Base-by-base conservation (phyloP, 2,113 vertebrate species). In the Mormyrus lacerda region DNA sequence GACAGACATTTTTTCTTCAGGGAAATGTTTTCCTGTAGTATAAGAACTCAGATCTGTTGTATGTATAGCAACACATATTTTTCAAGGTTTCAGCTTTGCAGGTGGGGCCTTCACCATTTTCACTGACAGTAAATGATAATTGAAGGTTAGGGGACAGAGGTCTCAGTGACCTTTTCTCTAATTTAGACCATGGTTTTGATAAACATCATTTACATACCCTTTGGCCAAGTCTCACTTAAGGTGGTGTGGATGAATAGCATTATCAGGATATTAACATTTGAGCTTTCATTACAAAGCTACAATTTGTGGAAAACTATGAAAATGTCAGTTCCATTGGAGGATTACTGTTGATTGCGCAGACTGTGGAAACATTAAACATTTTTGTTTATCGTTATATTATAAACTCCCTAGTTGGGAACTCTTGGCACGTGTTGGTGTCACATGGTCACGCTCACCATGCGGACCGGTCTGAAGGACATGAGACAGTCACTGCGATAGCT, bases 401-500 rank as follows among this genome's bases (percentile, higher is more conserved):
- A 27, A 65, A n/a, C 61, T 31, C 27, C 27, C 61, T 31, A 4
- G 27, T 3, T 69, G 10, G 27, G 27, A 4, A 13, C 61, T 27
- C 35, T 19, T 13, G 73, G 4, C 73, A 7, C 17, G 1, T 79
- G 13, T 42, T 79, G 73, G 35, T 39, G n/a, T 39, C 13, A 31
- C 5, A n/a, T 21, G 86, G 1, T 58, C 35, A 42, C 0, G 8
- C 76, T 93, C 93, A 98, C 98, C 98, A 99, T 99, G 92, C 92
- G 96, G 95, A 99, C 88, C 92, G 98, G 98, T 89, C 97, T 96
- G 96, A 98, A 94, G 93, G 98, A 99, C 96, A 98, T 95, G 94
- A 99, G 95, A 93, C 96, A 96, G 95, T 99, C 97, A 0, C 98
- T 99, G 92, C 97, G 96, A 95, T 97, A 97, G 94, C 98, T 99